These are phyloP conservation scores for Glandiceps talaboti DNA, from an alignment of 53 echinoderm and acorn worm species.

Conservation along the genomic window DNA sequence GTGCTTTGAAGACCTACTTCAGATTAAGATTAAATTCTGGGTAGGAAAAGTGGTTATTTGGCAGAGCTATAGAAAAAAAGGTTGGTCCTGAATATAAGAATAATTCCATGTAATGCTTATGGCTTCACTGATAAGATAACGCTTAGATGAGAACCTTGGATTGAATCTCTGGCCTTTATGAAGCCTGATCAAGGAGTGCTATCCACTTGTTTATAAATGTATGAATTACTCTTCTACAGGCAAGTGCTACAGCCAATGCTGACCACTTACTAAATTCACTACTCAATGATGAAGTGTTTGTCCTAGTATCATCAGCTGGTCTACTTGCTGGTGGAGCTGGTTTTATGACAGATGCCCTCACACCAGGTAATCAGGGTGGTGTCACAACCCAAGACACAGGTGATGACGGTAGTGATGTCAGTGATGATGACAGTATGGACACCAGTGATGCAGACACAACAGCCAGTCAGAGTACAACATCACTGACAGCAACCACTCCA, in stretches of 20 bases:
- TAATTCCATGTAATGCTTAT: too few species aligned
- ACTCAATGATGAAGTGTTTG: slow-evolving; percentile 42
- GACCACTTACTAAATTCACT: slow-evolving; percentile 45
- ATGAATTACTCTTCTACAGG: too few species aligned
- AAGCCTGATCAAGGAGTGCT: too few species aligned
- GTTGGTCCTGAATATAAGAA: too few species aligned
- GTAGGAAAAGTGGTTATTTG: too few species aligned
- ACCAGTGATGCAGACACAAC: slow-evolving; percentile 10
- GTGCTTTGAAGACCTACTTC: too few species aligned
- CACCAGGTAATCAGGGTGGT: slow-evolving; percentile 18
- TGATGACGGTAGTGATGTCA: slow-evolving; percentile 26
- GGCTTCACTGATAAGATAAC: too few species aligned
- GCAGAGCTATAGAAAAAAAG: too few species aligned
- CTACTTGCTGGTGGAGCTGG: background rate
- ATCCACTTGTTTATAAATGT: too few species aligned
- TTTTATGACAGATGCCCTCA: slow-evolving; percentile 1
- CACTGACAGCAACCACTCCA: background rate
- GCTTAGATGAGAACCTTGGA: too few species aligned
- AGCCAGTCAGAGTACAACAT: slow-evolving; percentile 1
- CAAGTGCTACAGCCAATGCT: slow-evolving; percentile 16
- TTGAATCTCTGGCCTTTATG: too few species aligned
- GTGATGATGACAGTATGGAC: slow-evolving; percentile 21
- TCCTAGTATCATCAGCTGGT: slow-evolving; percentile 5
- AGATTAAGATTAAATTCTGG: too few species aligned
- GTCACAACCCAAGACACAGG: slow-evolving; percentile 18